Percentiles rank a stretch among this genome's conserved stretches.
These are phyloP conservation scores for Galago senegalensis DNA, from an alignment of 2,797 vertebrate genomes.

Conservation along the genomic window DNA sequence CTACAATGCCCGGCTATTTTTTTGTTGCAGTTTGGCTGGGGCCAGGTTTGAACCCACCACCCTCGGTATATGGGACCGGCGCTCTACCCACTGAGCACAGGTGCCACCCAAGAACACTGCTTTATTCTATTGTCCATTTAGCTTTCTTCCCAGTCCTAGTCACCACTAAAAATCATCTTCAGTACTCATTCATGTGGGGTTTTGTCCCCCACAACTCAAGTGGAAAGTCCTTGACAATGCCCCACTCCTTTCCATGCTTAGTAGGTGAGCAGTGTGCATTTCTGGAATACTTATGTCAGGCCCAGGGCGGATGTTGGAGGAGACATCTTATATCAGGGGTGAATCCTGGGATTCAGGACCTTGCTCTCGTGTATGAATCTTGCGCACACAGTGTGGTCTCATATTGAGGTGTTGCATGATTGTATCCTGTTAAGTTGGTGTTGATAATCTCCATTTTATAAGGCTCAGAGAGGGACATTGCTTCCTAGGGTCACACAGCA, in stretches of 20 bases:
- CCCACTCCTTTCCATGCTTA: not conserved
- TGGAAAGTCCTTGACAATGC: not conserved
- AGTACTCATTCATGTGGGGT: not conserved
- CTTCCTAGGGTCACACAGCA: not conserved
- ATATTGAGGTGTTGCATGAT: not conserved
- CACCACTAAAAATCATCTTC: not conserved
- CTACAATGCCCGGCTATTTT: no score
- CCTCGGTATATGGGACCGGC: no score
- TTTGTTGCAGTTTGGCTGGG: no score
- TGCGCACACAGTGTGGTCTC: not conserved
- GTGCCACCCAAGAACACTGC: no score
- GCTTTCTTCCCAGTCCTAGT: not conserved
- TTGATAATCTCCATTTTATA: not conserved
- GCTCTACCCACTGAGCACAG: no score
- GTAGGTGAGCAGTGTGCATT: not conserved
- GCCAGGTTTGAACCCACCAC: no score
- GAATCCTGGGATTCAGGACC: not conserved
- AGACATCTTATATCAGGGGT: not conserved
- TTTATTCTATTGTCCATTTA: no score
- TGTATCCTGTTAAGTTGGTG: not conserved
- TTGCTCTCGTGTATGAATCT: not conserved
- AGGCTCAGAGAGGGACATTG: not conserved
- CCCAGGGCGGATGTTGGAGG: rapidly evolving
- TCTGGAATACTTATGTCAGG: not conserved
- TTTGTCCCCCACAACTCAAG: not conserved